Conservation (phyloP, 1,140 invertebrate genomes). For the Pectinophora gossypiella region DNA sequence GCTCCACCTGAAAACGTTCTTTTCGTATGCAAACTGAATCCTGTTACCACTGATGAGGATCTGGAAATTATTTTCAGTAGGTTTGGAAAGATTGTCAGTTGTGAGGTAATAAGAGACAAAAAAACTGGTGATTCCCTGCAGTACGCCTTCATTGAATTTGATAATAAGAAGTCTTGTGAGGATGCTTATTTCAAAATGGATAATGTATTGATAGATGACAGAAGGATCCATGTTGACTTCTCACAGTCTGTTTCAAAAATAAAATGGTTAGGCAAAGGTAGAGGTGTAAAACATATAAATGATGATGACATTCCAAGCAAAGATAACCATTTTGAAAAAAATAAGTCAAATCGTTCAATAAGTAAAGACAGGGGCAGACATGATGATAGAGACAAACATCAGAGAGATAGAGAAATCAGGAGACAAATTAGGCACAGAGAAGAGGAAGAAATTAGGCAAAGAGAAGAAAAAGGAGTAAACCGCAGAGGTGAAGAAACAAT, state of each 20-base stretch:
- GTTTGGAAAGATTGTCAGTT: constrained; percentile 95
- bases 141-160: constrained; percentile 99
- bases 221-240: constrained; percentile 99
- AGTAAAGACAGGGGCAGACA: constrained; percentile 9
- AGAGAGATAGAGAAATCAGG: constrained; percentile 1
- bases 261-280: constrained; percentile 90
- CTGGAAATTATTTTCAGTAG: constrained; percentile 98
- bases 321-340: constrained; percentile 12
- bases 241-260: constrained; percentile 98
- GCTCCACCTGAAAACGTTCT: constrained; percentile 99
- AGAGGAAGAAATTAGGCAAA: not conserved
- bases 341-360: constrained; percentile 15
- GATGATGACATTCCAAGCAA: constrained; percentile 29
- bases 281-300: constrained; percentile 78
- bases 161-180: constrained; percentile 95
- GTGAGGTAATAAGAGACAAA: constrained; percentile 98
- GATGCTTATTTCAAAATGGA: constrained; percentile 99
- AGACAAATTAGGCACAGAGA: not conserved
- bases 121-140: constrained; percentile 96
- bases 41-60: constrained; percentile 98
- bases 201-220: constrained; percentile 98
- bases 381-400: constrained; percentile 15
- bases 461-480: not conserved
- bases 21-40: constrained; percentile 99
- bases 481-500: too few relatives aligned